Conservation (phyloP, 2,888 invertebrate genomes). For the Luffia ferchaultella region DNA sequence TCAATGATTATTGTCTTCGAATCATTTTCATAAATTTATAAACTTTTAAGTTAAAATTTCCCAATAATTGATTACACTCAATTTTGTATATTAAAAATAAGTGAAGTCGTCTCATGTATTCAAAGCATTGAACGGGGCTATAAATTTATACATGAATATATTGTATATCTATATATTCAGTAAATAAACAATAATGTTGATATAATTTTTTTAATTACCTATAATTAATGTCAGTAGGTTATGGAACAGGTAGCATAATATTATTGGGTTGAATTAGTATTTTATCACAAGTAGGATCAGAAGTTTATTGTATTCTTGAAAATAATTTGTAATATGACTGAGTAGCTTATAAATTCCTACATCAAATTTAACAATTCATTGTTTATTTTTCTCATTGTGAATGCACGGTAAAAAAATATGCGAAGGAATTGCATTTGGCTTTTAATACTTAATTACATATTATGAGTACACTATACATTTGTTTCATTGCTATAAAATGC, state of each 20-base stretch:
- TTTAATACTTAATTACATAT: constrained; percentile 66
- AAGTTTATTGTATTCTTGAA: too few species aligned
- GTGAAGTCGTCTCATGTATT: background rate
- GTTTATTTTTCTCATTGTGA: background rate
- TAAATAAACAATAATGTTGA: background rate
- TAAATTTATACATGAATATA: background rate
- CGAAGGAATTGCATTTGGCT: constrained; percentile 42
- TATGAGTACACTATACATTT: constrained; percentile 66
- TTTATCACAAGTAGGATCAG: too few species aligned
- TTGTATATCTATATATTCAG: background rate
- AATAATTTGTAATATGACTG: too few species aligned
- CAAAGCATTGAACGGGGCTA: background rate
- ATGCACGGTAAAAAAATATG: background rate
- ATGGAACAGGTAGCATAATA: too few species aligned
- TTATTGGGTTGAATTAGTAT: too few species aligned
- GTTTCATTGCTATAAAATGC: constrained; percentile 66
- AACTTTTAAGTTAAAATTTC: too few species aligned
- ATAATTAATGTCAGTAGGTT: too few species aligned
- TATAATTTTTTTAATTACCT: background rate
- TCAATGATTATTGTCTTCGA: too few species aligned
- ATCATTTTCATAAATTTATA: too few species aligned
- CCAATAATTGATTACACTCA: too few species aligned
- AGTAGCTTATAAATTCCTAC: too few species aligned
- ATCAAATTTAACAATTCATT: background rate
- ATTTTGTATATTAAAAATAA: background rate